These are phyloP conservation scores for Clusia tigrina DNA, from an alignment of 2,888 invertebrate genomes.

Conservation along the genomic window DNA sequence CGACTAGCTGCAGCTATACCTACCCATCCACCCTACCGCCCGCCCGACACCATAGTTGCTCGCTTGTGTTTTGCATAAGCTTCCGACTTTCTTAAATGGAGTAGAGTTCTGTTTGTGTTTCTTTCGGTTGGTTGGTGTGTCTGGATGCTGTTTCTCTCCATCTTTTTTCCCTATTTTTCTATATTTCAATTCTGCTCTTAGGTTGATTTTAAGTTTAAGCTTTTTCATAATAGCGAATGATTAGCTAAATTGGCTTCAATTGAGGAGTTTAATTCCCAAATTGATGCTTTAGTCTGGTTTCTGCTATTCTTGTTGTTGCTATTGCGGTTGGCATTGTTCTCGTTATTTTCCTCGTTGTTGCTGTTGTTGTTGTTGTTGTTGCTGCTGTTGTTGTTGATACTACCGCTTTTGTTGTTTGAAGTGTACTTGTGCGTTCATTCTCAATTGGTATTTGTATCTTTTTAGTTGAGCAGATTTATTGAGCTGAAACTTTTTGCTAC, in stretches of 20 bases:
- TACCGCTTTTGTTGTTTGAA: background rate
- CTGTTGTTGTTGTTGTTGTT: background rate
- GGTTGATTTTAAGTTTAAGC: constrained; percentile 6
- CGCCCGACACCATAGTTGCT: background rate
- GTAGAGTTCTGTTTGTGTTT: background rate
- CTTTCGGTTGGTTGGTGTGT: background rate
- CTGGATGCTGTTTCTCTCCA: background rate
- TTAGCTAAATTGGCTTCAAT: constrained; percentile 63
- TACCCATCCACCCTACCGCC: background rate
- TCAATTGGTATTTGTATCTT: no score
- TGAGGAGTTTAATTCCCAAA: constrained; percentile 53
- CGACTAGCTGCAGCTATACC: background rate
- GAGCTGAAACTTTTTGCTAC: no score
- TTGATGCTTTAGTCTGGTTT: constrained; percentile 40
- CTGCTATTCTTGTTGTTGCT: background rate
- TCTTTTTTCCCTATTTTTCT: background rate
- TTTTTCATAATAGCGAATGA: constrained; percentile 51
- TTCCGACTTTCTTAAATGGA: background rate
- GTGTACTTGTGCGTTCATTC: no score
- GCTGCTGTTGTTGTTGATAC: background rate
- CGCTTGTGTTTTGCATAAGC: constrained; percentile 1
- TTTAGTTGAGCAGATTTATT: no score
- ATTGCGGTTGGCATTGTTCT: background rate
- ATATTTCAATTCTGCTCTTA: background rate
- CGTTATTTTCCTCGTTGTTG: background rate